Base-by-base conservation (phyloP, 2,113 vertebrate genomes). In the Choloepus hoffmanni region DNA sequence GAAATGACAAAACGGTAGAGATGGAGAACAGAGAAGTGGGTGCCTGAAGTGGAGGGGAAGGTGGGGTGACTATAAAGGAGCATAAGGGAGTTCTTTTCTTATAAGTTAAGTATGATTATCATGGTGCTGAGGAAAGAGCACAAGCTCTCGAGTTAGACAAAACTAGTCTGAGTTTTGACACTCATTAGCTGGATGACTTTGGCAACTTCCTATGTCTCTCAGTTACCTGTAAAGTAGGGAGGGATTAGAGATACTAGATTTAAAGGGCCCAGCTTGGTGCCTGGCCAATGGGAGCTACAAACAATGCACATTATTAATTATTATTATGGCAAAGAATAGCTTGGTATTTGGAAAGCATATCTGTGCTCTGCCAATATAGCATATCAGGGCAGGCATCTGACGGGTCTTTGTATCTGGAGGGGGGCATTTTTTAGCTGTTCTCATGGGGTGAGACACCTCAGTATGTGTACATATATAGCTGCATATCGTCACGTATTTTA, bases 101-200 rank as follows among this genome's bases (percentile, higher is more conserved):
- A 58, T 16, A 16, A 55, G 55, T 7, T 58, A 58, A 28, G 28
- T 33, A 55, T 11, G 14, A 40, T 58, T 83, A 58, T 55, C 1
- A 14, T 26, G 55, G 77, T 78, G 19, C 28, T 53, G 30, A 70
- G 36, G 62, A 89, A 90, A 95, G 53, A 68, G 60, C 2, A 72
- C 45, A 91, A 85, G 67, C 24, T 89, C 13, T 81, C 76, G 95
- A 72, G 8, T 1, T 65, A 23, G 72, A 93, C 60, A 83, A 95
- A 95, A 89, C 1, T 74, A 63, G 60, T 53, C 92, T 60, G 63
- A 93, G 63, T 84, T 87, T 55, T 94, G 72, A 90, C 16, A 48
- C 74, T 89, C 74, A 91, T 83, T 87, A 92, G 74, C 76, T 36
- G 53, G 6, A 72, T 53, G 48, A 76, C 45, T 79, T 82, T n/a